Evolutionary conservation across 2,797 vertebrate genomes (phyloP).

Genomic region (Catharus ustulatus): DNA sequence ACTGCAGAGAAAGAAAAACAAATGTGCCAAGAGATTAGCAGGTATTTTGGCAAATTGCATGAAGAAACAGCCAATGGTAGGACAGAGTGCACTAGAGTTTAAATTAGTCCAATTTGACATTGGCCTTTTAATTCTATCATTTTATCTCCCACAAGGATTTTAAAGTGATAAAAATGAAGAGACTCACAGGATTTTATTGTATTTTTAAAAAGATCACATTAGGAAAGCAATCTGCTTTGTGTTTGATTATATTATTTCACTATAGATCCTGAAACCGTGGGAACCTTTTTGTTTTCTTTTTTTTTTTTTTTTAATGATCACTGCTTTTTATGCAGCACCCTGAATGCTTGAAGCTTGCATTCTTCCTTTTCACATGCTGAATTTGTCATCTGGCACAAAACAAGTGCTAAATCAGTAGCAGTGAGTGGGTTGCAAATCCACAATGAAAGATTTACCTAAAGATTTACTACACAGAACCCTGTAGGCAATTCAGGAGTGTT

Average conservation of each 20-base stretch:
- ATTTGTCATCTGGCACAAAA: constrained; percentile 24
- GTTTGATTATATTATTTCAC: neutral
- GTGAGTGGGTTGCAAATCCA: neutral
- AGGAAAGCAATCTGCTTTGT: neutral
- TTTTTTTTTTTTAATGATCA: neutral
- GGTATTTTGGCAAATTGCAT: neutral
- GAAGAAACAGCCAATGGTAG: neutral
- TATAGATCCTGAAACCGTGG: neutral
- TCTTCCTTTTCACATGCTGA: neutral
- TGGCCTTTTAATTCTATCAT: neutral
- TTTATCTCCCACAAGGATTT: neutral
- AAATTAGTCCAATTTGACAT: neutral
- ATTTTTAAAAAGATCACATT: neutral
- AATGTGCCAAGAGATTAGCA: neutral
- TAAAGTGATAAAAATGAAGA: neutral
- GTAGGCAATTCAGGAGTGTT: neutral
- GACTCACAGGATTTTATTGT: neutral
- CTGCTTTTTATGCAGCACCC: neutral
- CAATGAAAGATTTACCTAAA: neutral
- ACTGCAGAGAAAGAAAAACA: constrained; percentile 5
- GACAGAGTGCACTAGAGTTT: neutral
- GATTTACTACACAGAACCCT: neutral
- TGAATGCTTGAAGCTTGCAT: neutral
- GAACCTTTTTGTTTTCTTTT: neutral
- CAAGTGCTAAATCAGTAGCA: constrained; percentile 3